Evolutionary conservation across 2,797 vertebrate species (phyloP), one percentile per base, ranked within the genome.

Genomic region (Pangasius djambal): DNA sequence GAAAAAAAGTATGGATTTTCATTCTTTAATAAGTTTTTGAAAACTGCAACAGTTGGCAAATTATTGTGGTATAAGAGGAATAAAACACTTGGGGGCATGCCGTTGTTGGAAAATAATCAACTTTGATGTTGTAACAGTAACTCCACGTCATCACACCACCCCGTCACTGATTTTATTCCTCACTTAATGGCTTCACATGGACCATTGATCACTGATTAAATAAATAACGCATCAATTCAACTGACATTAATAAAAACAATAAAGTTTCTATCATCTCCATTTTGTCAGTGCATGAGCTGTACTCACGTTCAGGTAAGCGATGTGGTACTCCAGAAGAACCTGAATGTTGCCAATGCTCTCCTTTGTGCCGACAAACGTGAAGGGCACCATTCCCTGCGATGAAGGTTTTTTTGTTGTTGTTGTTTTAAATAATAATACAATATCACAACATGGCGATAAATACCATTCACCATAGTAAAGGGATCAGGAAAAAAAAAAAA

Each of bases 351-450:
- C 97, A 85, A 99, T 99, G 92, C 96, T 99, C 94, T 99, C 99
- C 95, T 99, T 99, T 75, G 98, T 99, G 92, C 99, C 99, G 89
- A 99, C 99, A 94, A 99, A 99, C 44, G 98, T 99, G 93, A 99
- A 99, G 0, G 99, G 99, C 94, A 99, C 98, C 98, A 99, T 99
- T 91, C 98, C 98, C 99, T 99, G 94, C 18, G 93, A 78, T 91
- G 92, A 94, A 94, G 3, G 3, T 9, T 2, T 40, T 40, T 22
- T 70, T 40, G 10, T 22, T 7, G 1, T 13, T 31, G 7, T 34
- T 70, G 18, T 18, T 69, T 67, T 31, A 3, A 79, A 79, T 78
- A 55, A 55, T 88, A 78, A 87, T 28, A 25, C 34, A 78, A 50
- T 2, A 63, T 44, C 44, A 85, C 7, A 31, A 57, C 28, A 65